Evolutionary conservation across 1,140 invertebrate species (phyloP).

Genomic region (Nasonia vitripennis): DNA sequence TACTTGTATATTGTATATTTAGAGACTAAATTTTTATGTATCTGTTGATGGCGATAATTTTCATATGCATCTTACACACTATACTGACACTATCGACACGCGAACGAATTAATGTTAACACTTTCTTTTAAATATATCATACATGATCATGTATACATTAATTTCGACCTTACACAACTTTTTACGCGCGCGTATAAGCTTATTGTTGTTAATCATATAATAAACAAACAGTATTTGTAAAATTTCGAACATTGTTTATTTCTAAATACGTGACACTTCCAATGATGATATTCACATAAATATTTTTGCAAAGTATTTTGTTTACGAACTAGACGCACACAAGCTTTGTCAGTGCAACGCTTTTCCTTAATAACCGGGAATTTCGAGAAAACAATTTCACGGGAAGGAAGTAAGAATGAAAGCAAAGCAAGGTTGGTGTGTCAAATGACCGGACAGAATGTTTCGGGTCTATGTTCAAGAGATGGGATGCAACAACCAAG

Average conservation of each 20-base stretch:
- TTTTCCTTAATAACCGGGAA: slow-evolving; percentile 18
- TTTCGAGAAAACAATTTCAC: slow-evolving; percentile 35
- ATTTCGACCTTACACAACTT: not conserved
- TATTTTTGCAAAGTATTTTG: slow-evolving; percentile 19
- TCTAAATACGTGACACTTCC: not conserved
- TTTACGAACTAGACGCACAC: not conserved
- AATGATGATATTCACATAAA: not conserved
- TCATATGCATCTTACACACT: slow-evolving; percentile 34
- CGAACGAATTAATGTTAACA: not conserved
- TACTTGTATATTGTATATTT: slow-evolving; percentile 46
- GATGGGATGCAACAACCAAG: slow-evolving; percentile 19
- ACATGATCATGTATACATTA: not conserved
- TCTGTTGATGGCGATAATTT: slow-evolving; percentile 23
- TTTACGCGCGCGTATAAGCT: not conserved
- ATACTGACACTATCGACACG: not conserved
- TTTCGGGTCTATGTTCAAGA: not conserved
- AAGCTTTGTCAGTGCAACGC: not conserved
- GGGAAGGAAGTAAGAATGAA: slow-evolving; percentile 30
- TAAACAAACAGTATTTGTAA: slow-evolving; percentile 42
- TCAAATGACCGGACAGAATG: slow-evolving; percentile 32
- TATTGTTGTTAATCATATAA: slow-evolving; percentile 34
- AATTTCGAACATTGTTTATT: not conserved
- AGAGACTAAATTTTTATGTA: slow-evolving; percentile 40
- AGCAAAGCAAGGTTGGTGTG: slow-evolving; percentile 17
- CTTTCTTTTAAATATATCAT: slow-evolving; percentile 3